A percentile compares a stretch with the other conserved stretches of the same genome.
Evolutionary conservation across 2,113 vertebrate species (phyloP).

Genomic region (Marmota flaviventris): DNA sequence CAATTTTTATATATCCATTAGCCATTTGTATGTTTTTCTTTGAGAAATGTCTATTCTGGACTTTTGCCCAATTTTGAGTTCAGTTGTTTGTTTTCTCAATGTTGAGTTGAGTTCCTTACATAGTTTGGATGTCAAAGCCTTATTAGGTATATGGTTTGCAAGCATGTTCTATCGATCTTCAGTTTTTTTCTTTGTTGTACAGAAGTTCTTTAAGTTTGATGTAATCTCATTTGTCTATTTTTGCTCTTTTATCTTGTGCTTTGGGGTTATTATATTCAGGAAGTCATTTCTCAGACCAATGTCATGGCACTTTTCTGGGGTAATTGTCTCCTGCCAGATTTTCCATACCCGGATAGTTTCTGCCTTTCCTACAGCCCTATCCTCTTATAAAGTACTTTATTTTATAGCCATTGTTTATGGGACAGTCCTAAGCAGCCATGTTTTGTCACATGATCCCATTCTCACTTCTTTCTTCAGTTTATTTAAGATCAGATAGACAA

Average conservation of each 20-base stretch:
- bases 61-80: not conserved
- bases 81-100: not conserved
- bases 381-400: not conserved
- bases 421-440: not conserved
- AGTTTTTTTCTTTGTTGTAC: not conserved
- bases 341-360: not conserved
- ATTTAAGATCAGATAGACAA: not conserved
- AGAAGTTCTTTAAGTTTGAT: not conserved
- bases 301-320: not conserved
- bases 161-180: not conserved
- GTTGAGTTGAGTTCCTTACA: not conserved
- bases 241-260: not conserved
- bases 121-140: not conserved
- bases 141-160: not conserved
- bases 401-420: not conserved
- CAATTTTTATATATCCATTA: not conserved
- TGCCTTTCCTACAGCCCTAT: not conserved
- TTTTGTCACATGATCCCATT: not conserved
- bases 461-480: not conserved
- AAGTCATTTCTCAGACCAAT: not conserved
- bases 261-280: not conserved
- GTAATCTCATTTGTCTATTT: not conserved
- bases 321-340: not conserved
- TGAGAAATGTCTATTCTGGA: not conserved
- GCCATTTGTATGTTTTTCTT: not conserved